Evolutionary conservation across 2,113 vertebrate genomes (phyloP).

Genomic region (Equus przewalskii): DNA sequence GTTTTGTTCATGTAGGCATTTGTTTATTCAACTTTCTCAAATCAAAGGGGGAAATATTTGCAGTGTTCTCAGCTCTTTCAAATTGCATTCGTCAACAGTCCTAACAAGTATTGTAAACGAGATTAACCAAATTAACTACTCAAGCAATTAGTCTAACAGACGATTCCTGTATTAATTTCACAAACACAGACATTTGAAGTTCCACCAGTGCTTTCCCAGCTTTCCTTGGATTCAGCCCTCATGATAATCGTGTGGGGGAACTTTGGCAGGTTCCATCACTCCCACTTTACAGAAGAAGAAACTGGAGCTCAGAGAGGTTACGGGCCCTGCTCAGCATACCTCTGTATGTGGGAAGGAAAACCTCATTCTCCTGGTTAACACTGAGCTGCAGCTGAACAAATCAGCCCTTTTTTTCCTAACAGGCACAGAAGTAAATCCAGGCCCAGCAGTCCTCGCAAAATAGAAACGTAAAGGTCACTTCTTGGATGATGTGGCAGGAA

Average conservation of each 20-base stretch:
- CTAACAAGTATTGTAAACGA: not conserved
- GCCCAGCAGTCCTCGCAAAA: not conserved
- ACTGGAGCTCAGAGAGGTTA: not conserved
- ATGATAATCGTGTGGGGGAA: rapidly evolving
- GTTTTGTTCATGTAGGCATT: not conserved
- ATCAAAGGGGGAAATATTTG: not conserved
- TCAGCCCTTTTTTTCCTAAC: not conserved
- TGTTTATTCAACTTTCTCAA: not conserved
- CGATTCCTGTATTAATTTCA: not conserved
- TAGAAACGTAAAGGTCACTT: not conserved
- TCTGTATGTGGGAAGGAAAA: not conserved
- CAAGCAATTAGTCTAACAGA: not conserved
- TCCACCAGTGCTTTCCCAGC: rapidly evolving
- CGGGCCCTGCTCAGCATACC: no score
- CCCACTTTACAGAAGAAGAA: not conserved
- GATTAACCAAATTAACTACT: not conserved
- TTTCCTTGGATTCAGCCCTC: not conserved
- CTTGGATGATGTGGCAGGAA: not conserved
- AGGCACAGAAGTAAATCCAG: not conserved
- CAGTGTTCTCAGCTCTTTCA: not conserved
- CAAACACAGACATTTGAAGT: rapidly evolving
- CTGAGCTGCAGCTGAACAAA: not conserved
- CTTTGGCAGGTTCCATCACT: not conserved
- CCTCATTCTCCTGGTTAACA: not conserved
- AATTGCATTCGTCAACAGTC: not conserved